A percentile compares a stretch with the other conserved stretches of the same genome.
These are phyloP conservation scores for Scaptomyza montana DNA, from an alignment of 1,140 invertebrate species.

Conservation along the genomic window DNA sequence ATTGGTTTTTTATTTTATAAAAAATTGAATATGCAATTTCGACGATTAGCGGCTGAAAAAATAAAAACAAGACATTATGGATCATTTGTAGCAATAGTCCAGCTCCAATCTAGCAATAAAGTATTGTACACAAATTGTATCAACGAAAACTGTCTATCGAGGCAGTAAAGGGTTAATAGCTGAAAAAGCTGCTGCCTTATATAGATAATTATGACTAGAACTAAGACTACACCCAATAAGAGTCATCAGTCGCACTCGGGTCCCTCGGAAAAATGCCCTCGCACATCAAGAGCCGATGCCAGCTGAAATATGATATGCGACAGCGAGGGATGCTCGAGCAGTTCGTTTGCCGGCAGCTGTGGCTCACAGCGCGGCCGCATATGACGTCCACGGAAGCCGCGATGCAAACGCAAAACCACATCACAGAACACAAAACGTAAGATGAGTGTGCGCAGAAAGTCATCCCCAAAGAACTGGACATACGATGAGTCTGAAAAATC, in stretches of 20 bases:
- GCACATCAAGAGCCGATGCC: conserved; percentile 91
- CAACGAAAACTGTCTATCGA: conserved; percentile 49
- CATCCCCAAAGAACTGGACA: conserved; percentile 96
- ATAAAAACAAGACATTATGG: conserved; percentile 20
- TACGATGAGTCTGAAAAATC: conserved; percentile 89
- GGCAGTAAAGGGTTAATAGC: conserved; percentile 39
- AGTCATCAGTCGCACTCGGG: conserved; percentile 89
- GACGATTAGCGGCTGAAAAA: conserved; percentile 33
- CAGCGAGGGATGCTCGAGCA: conserved; percentile 94
- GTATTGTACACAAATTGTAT: conserved; percentile 69
- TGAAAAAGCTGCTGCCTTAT: conserved; percentile 60
- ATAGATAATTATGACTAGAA: conserved; percentile 56
- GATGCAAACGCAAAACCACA: conserved; percentile 93
- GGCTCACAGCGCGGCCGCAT: conserved; percentile 94
- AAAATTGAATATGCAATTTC: conserved; percentile 43
- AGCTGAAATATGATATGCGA: conserved; percentile 93
- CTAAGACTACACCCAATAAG: conserved; percentile 63
- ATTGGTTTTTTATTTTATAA: conserved; percentile 33
- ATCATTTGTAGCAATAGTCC: conserved; percentile 32
- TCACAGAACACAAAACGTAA: conserved; percentile 97
- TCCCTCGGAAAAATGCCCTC: conserved; percentile 89
- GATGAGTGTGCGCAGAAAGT: conserved; percentile 94
- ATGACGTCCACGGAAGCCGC: conserved; percentile 91
- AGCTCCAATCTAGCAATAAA: conserved; percentile 51
- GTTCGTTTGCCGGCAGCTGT: conserved; percentile 92